Conservation (phyloP, 2,888 invertebrate species). For the Arrhopalites spinosus region DNA sequence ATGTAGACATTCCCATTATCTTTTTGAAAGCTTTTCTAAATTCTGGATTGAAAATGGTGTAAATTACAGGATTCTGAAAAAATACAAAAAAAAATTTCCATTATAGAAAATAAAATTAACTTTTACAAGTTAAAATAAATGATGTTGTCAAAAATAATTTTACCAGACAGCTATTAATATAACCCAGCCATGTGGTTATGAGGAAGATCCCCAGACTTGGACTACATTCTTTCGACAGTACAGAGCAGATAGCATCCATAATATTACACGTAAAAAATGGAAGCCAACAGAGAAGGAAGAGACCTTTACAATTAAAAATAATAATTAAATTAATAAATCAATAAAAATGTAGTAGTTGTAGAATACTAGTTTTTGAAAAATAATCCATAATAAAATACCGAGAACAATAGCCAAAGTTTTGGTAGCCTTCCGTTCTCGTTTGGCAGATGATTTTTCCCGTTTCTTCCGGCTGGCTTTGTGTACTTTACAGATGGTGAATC, state of each 20-base stretch:
- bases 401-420: constrained; percentile 98
- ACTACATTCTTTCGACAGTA: constrained; percentile 75
- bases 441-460: constrained; percentile 88
- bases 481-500: constrained; percentile 90
- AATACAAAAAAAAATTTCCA: not conserved
- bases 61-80: constrained; percentile 60
- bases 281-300: constrained; percentile 97
- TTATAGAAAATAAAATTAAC: not conserved
- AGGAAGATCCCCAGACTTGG: constrained; percentile 89
- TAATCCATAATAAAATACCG: too few species aligned
- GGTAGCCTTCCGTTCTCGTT: constrained; percentile 95
- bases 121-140: constrained; percentile 12
- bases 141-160: constrained; percentile 78
- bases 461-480: constrained; percentile 95
- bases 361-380: not conserved
- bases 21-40: constrained; percentile 98
- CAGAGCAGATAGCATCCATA: constrained; percentile 93
- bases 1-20: constrained; percentile 72
- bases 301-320: constrained; percentile 77
- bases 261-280: constrained; percentile 99
- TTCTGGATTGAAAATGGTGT: constrained; percentile 78
- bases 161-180: constrained; percentile 79
- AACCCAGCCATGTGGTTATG: constrained; percentile 96
- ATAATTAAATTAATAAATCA: too few species aligned
- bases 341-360: not conserved